Percentiles rank a stretch among this genome's conserved stretches.
Conservation (phyloP, 2,888 invertebrate genomes). For the Netelia virgata region DNA sequence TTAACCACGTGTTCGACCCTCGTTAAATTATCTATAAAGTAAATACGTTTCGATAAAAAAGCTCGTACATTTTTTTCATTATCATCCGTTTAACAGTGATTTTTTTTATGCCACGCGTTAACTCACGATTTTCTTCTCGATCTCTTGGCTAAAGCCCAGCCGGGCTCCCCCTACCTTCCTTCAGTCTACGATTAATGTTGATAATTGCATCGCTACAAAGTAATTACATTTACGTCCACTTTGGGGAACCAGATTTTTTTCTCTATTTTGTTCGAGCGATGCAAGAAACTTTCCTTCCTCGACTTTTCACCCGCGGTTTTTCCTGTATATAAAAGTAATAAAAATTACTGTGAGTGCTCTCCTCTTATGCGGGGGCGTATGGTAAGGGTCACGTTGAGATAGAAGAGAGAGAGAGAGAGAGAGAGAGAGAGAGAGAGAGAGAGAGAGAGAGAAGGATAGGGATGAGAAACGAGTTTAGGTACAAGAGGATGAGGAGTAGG, state of each 20-base stretch:
- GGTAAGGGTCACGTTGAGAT: slow-evolving; percentile 52
- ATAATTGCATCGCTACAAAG: slow-evolving; percentile 19
- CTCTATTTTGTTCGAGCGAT: slow-evolving; percentile 13
- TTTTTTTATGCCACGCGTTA: not conserved
- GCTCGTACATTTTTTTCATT: no score
- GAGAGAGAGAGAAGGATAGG: slow-evolving; percentile 44
- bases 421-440: slow-evolving; percentile 40
- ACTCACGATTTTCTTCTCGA: not conserved
- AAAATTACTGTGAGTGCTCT: slow-evolving; percentile 56
- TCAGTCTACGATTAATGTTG: not conserved
- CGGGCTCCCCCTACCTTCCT: no score
- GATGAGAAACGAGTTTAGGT: slow-evolving; percentile 66
- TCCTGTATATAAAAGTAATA: slow-evolving; percentile 53
- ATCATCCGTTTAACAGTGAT: no score
- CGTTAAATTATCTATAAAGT: no score
- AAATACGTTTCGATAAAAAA: no score
- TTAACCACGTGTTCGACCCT: no score
- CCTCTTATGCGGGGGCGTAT: slow-evolving; percentile 55
- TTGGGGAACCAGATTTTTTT: slow-evolving; percentile 11
- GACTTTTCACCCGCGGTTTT: slow-evolving; percentile 43
- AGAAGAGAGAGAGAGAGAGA: slow-evolving; percentile 48
- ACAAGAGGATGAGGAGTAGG: slow-evolving; percentile 39
- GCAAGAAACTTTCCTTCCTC: slow-evolving; percentile 29
- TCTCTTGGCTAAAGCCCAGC: no score
- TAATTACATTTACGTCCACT: slow-evolving; percentile 39